Conservation (phyloP, 2,888 invertebrate species). For the Dexiosoma caninum region DNA sequence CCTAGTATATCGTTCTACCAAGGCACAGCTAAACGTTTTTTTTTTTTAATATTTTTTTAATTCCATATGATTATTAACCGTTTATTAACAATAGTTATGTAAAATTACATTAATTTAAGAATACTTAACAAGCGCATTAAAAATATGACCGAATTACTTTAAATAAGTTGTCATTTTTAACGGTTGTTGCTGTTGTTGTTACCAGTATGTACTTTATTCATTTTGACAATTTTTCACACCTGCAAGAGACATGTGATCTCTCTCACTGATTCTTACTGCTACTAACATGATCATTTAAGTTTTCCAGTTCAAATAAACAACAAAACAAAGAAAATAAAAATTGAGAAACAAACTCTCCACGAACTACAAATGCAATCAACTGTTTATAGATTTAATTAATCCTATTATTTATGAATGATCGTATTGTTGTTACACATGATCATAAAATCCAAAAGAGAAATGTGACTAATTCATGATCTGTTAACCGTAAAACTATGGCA, state of each 20-base stretch:
- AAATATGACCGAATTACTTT: not conserved
- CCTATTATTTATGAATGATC: conserved; percentile 40
- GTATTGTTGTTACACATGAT: conserved; percentile 28
- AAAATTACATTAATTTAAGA: no score
- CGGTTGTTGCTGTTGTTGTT: no score
- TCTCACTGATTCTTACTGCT: not conserved
- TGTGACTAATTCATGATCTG: conserved; percentile 74
- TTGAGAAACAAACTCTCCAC: not conserved
- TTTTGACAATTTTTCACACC: conserved; percentile 47
- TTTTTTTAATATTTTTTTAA: no score
- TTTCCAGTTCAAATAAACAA: not conserved
- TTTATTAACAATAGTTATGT: no score
- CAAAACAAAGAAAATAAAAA: not conserved
- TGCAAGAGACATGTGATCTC: not conserved
- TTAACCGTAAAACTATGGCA: not conserved
- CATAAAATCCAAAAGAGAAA: conserved; percentile 76
- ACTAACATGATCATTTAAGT: not conserved
- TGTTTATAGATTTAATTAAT: conserved; percentile 46
- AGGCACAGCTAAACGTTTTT: no score
- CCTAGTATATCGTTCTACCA: no score
- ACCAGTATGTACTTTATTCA: not conserved
- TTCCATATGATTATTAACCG: no score
- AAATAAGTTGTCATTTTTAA: conserved; percentile 30
- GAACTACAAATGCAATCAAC: conserved; percentile 19
- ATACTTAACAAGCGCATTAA: no score